Evolutionary conservation across 2,797 vertebrate genomes (phyloP).

Genomic region (Cynopterus sphinx): DNA sequence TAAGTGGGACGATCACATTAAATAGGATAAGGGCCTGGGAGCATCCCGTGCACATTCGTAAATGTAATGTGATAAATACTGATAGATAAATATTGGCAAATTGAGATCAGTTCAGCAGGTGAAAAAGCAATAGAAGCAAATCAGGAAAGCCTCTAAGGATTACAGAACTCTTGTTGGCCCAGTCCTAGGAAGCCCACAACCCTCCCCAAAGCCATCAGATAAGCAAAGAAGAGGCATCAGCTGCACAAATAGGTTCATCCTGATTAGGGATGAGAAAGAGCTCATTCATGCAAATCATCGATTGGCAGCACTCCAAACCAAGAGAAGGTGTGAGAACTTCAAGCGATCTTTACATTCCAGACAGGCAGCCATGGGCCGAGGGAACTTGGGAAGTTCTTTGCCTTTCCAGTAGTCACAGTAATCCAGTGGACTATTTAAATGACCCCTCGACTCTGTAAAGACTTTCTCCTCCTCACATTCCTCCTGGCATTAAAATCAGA

Average conservation of each 20-base stretch:
- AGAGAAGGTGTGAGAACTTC: not conserved
- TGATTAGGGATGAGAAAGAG: not conserved
- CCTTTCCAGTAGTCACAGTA: not conserved
- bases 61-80: not conserved
- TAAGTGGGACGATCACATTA: not conserved
- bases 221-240: too few species aligned
- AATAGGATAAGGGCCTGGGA: not conserved
- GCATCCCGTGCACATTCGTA: not conserved
- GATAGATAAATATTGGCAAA: not conserved
- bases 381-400: not conserved
- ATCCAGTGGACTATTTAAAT: not conserved
- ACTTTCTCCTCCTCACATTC: not conserved
- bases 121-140: not conserved
- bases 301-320: not conserved
- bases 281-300: not conserved
- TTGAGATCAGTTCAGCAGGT: not conserved
- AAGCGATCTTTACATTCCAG: not conserved
- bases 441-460: not conserved
- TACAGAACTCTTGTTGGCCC: not conserved
- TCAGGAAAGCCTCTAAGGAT: not conserved
- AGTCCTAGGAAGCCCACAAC: not conserved
- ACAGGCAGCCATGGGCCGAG: not conserved
- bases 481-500: not conserved
- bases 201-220: not conserved
- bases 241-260: not conserved